Evolutionary conservation across 2,113 vertebrate species (phyloP).

Genomic region (Nothobranchius kuhntae): DNA sequence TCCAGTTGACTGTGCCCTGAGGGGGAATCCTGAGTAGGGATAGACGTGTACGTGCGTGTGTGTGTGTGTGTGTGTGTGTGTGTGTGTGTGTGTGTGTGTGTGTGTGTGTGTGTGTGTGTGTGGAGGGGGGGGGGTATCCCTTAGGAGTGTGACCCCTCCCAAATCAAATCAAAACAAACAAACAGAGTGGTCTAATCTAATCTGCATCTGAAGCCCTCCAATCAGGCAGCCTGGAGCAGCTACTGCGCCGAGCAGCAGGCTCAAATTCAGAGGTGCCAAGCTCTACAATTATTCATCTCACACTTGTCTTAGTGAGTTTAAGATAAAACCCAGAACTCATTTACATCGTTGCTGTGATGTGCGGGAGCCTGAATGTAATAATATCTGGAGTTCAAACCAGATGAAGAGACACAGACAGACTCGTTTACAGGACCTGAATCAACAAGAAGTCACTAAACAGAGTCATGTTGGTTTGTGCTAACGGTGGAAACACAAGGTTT

Average conservation of each 20-base stretch:
- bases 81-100: not conserved
- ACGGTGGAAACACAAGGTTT: conserved; percentile 1
- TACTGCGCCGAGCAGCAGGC: conserved; percentile 19
- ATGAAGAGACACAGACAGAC: not conserved
- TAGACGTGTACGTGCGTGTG: conserved; percentile 23
- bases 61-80: not conserved
- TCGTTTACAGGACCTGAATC: conserved; percentile 1
- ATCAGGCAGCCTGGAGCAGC: conserved; percentile 53
- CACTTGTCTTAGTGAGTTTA: not conserved
- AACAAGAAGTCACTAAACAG: conserved; percentile 13
- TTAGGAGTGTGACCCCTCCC: conserved; percentile 61
- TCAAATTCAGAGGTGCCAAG: not conserved
- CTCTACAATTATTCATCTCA: not conserved
- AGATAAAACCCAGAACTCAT: not conserved
- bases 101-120: not conserved
- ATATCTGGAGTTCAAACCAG: not conserved
- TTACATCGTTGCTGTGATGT: not conserved
- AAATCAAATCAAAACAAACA: conserved; percentile 82
- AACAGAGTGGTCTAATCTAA: conserved; percentile 76
- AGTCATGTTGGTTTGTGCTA: not conserved
- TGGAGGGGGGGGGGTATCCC: conserved; percentile 19
- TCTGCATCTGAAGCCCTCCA: conserved; percentile 61
- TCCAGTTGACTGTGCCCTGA: conserved; percentile 70
- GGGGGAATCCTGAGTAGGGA: conserved; percentile 69
- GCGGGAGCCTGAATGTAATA: not conserved